Percentiles rank a stretch among this genome's conserved stretches.
Evolutionary conservation across 2,888 invertebrate species (phyloP).

Genomic region (Sussaba pulchella): DNA sequence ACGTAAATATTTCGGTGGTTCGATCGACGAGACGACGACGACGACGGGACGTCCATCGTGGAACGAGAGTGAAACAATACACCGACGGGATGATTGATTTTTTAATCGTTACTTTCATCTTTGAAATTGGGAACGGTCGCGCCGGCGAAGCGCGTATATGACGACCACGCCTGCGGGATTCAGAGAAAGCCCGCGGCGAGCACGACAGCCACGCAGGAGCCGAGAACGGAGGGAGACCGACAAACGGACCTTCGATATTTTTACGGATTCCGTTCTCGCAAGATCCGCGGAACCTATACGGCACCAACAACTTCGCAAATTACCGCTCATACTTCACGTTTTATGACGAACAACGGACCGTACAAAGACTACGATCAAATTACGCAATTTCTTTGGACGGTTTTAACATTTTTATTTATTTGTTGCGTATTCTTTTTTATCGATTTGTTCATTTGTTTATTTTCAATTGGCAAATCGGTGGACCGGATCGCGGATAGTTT

Average conservation of each 20-base stretch:
- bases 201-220: conserved; percentile 30
- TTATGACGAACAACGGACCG: conserved; percentile 8
- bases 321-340: conserved; percentile 10
- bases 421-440: too few relatives aligned
- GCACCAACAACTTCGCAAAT: conserved; percentile 24
- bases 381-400: neutral
- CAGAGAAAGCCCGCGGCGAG: conserved; percentile 57
- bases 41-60: neutral
- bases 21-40: conserved; percentile 3
- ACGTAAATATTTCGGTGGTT: neutral
- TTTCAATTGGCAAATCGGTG: neutral
- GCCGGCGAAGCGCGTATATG: conserved; percentile 11
- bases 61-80: conserved; percentile 37
- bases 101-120: conserved; percentile 64
- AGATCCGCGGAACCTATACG: conserved; percentile 24
- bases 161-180: conserved; percentile 56
- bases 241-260: conserved; percentile 51
- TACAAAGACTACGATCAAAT: neutral
- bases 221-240: conserved; percentile 20
- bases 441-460: too few relatives aligned
- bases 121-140: conserved; percentile 64
- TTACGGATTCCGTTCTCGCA: conserved; percentile 41
- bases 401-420: too few relatives aligned
- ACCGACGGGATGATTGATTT: conserved; percentile 50
- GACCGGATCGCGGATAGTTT: too few relatives aligned